Percentiles rank a stretch among this genome's conserved stretches.
These are phyloP conservation scores for Herpetotheres cachinnans DNA, from an alignment of 2,113 vertebrate genomes.

Conservation along the genomic window DNA sequence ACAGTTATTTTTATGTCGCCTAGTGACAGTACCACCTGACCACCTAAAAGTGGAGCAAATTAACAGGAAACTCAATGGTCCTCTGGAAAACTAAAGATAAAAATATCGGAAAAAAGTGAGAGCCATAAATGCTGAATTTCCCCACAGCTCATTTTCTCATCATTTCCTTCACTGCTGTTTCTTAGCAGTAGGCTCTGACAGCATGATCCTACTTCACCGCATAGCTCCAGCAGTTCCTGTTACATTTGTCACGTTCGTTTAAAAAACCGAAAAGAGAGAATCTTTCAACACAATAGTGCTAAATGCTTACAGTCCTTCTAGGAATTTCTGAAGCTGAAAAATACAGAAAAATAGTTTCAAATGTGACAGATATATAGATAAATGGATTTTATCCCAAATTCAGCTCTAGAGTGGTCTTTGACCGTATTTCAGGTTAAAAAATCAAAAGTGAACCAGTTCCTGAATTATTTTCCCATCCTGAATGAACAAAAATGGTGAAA, in stretches of 20 bases:
- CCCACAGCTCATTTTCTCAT: not conserved
- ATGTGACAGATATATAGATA: not conserved
- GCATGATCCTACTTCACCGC: not conserved
- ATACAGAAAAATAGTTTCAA: not conserved
- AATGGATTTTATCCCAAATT: not conserved
- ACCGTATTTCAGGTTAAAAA: not conserved
- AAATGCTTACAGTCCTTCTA: not conserved
- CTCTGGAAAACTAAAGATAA: not conserved
- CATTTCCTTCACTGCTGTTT: not conserved
- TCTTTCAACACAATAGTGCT: not conserved
- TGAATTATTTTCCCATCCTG: not conserved
- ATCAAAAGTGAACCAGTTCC: not conserved
- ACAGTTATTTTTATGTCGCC: not conserved
- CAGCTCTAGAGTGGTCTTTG: not conserved
- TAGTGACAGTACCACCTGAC: not conserved
- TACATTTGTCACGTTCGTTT: not conserved
- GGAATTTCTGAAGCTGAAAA: not conserved
- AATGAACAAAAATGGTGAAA: not conserved
- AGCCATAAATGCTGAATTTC: not conserved
- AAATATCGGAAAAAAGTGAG: not conserved
- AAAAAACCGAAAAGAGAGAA: not conserved
- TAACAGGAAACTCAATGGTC: not conserved
- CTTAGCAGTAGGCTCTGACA: not conserved
- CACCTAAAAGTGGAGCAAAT: not conserved
- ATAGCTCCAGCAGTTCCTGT: not conserved